phyloP scores from a whole-genome alignment of 2,113 vertebrate species.

The Synodontis membranacea region DNA sequence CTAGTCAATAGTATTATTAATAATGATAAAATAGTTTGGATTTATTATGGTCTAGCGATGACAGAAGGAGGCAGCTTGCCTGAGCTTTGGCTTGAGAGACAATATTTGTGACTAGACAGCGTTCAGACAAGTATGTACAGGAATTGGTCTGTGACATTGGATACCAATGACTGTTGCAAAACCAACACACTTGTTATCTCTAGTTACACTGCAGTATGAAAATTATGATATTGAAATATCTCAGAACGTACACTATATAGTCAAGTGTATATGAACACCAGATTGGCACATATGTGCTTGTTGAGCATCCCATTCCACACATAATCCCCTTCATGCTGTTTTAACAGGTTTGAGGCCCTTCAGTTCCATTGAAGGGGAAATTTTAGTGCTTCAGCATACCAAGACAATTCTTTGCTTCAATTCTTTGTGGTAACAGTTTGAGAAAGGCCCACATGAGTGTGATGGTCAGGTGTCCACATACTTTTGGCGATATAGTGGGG shows the following conservation, averaged over 20 bases:
- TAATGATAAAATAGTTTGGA: neutral
- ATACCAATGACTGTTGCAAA: neutral
- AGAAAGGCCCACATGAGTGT: neutral
- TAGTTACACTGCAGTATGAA: neutral
- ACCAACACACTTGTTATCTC: neutral
- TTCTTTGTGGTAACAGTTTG: neutral
- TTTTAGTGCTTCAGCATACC: neutral
- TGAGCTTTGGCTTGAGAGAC: conserved; percentile 7
- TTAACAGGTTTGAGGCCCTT: neutral
- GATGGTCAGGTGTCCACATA: neutral
- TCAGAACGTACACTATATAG: neutral
- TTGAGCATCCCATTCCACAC: neutral
- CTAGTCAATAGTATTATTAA: conserved; percentile 4
- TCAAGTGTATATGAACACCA: neutral
- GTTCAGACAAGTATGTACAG: neutral
- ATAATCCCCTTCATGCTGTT: neutral
- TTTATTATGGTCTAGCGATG: neutral
- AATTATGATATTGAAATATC: neutral
- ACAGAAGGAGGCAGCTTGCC: neutral
- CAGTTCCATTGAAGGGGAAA: neutral
- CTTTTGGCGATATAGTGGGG: neutral
- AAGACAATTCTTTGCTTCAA: neutral
- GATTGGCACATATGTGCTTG: neutral
- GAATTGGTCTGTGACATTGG: neutral
- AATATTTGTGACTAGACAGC: neutral